Base-by-base conservation (phyloP, 92 coral and sea anemone species). In the Actinostola sp. region DNA sequence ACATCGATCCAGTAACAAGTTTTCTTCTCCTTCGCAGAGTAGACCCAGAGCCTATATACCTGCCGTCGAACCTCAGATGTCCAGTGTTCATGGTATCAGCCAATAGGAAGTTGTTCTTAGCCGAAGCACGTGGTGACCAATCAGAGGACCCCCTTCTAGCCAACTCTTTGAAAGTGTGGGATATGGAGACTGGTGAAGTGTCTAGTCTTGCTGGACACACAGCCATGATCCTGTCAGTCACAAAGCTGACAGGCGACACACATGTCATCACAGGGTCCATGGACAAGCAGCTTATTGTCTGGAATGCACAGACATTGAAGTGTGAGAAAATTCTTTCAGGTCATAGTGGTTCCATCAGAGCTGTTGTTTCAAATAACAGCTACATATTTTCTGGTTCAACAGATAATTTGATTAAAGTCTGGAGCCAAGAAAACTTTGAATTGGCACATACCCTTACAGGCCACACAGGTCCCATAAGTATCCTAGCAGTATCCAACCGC, bases 291-390 rank as follows among this genome's bases (percentile, higher is more conserved):
- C 55, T 91, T 23, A 73, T 91, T 60, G 79, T 88, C 13, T 95
- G 99, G 97, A 92, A 95, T 70, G 81, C 84, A 50, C 70, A 62
- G 20, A 67, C 89, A 9, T 56, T 85, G 49, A 91, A 87, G 78
- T 84, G 92, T 50, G 20, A 67, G 3, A 92, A 83, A 27, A 91
- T 91, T 50, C 86, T 95, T 2, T 68, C 90, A 12, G 96, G 89
- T 11, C 99, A 95, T 46, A 80, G 89, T 49, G 99, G 99, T 1
- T 84, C 99, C 31, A 92, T 95, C 15, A 68, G 91, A 56, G 66
- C 86, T 46, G 33, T 95, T 73, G 95, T 72, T 15, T 67, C 84
- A 10, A 95, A 81, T 64, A 74, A 67, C 31, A 77, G 56, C 16
- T 71, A 76, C 65, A 24, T 95, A 20, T 95, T 95, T 85, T 88